These are phyloP conservation scores for Canis aureus DNA, from an alignment of 2,113 vertebrate species.

Conservation along the genomic window DNA sequence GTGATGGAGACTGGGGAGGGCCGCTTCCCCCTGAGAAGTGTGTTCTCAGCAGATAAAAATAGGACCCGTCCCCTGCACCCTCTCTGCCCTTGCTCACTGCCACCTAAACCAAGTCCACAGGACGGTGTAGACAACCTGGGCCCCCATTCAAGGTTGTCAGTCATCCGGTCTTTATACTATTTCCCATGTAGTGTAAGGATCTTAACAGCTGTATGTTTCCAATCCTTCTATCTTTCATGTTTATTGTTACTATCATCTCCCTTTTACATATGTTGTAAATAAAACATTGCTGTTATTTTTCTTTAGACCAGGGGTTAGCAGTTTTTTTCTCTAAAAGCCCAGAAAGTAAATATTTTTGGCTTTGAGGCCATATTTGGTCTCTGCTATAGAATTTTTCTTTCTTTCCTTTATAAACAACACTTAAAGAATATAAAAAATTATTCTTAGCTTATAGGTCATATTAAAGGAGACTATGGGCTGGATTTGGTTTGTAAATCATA, in stretches of 20 bases:
- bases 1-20: neutral
- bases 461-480: neutral
- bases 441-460: neutral
- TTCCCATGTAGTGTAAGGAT: neutral
- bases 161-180: neutral
- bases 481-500: neutral
- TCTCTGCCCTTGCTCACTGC: neutral
- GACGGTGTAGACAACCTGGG: neutral
- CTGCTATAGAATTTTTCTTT: neutral
- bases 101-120: neutral
- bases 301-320: neutral
- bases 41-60: neutral
- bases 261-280: neutral
- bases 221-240: neutral
- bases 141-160: neutral
- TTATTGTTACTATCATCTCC: neutral
- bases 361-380: neutral
- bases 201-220: neutral
- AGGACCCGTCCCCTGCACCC: accelerated
- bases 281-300: neutral
- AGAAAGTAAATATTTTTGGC: neutral
- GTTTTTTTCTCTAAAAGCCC: neutral
- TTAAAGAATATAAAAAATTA: neutral
- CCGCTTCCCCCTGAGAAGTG: neutral
- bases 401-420: neutral